These are phyloP conservation scores for Metallyticus violacea DNA, from an alignment of 2,888 invertebrate species.

Conservation along the genomic window DNA sequence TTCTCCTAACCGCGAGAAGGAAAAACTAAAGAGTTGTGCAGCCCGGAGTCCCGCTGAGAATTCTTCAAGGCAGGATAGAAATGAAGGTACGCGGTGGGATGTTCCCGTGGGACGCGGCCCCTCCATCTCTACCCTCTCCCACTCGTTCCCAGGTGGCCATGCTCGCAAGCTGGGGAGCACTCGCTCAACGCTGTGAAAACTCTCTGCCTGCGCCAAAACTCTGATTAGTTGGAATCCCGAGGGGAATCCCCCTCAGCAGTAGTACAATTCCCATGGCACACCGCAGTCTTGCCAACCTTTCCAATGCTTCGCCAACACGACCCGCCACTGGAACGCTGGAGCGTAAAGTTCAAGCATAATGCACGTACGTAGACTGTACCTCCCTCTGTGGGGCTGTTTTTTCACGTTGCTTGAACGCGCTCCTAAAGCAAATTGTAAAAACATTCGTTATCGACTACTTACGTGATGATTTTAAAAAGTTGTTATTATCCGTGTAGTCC, in stretches of 20 bases:
- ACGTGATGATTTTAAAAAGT: too few relatives aligned
- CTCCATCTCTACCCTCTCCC: slow-evolving; percentile 32
- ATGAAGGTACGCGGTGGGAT: slow-evolving; percentile 38
- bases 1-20: background rate
- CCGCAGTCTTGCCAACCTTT: slow-evolving; percentile 19
- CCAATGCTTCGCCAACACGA: slow-evolving; percentile 16
- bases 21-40: background rate
- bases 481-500: too few relatives aligned
- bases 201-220: slow-evolving; percentile 34
- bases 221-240: slow-evolving; percentile 34
- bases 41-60: slow-evolving; percentile 19
- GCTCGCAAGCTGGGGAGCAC: slow-evolving; percentile 8
- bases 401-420: background rate
- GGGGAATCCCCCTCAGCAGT: slow-evolving; percentile 15
- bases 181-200: slow-evolving; percentile 31
- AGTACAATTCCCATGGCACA: slow-evolving; percentile 12
- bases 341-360: background rate
- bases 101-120: slow-evolving; percentile 38
- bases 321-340: background rate
- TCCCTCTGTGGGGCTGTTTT: too few relatives aligned
- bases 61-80: slow-evolving; percentile 22
- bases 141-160: slow-evolving; percentile 27
- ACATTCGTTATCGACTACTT: background rate
- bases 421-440: background rate
- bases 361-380: too few relatives aligned